Base-by-base conservation (phyloP, 2,888 invertebrate genomes). In the Acrobasis suavella region DNA sequence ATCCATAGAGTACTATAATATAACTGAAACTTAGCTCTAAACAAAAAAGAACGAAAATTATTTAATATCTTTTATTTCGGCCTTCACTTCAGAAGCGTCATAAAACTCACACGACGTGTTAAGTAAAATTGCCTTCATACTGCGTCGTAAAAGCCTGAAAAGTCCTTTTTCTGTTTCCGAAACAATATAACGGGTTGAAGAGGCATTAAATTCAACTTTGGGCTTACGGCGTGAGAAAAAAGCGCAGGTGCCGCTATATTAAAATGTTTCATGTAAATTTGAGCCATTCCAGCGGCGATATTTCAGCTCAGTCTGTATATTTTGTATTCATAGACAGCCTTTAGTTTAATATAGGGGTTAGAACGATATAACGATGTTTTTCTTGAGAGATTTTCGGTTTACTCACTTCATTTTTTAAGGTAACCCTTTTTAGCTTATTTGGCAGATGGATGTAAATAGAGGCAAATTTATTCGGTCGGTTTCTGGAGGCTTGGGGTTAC, bases 181-280 rank as follows among this genome's bases (percentile, higher is more conserved):
- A 64, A 59, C 65, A 66, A 72, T 69, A 72, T 77, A 81, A 83
- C 76, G 80, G 80, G 78, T 80, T 81, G 77, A 72, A 72, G 74
- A 72, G 69, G 67, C 72, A 81, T 83, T 78, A 83, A 83, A 81
- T 80, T 78, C 73, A 80, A 82, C 81, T 80, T 80, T 72, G 74
- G 73, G 58, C 79, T 86, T 82, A 83, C 78, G 80, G 83, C 88
- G 89, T 88, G 91, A 86, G 91, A 91, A 91, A 90, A 89, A 88
- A 83, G 80, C 82, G 83, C 88, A 91, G 91, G 91, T 90, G 87
- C 74, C 77, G 77, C 78, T 78, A 89, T 92, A 92, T 91, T 92
- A 92, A 91, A 92, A 91, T 91, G 91, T 91, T 92, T 87, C 89
- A 92, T 92, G 91, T 87, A 91, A 92, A 92, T 92, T 82, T 77